Conservation (phyloP, 2,113 vertebrate genomes). For the Tychaedon coryphoeus region DNA sequence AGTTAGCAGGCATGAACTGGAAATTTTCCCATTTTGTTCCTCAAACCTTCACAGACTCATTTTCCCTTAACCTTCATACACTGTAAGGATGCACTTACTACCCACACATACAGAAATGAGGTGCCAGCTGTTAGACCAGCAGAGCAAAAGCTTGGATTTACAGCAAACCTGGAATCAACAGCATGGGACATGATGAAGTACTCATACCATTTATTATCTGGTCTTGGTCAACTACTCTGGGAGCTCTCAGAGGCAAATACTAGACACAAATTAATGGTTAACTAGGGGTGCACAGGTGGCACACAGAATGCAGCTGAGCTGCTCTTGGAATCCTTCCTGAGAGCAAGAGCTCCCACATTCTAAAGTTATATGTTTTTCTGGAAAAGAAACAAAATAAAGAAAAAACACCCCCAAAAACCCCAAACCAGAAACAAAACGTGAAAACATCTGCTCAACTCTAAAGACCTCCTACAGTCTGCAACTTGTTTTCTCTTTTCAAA, state of each 20-base stretch:
- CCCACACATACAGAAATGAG: neutral
- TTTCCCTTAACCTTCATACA: neutral
- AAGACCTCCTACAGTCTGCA: slow-evolving; percentile 39
- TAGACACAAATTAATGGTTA: neutral
- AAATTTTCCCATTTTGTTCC: neutral
- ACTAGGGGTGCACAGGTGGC: neutral
- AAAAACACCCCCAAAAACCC: too few species aligned
- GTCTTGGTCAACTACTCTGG: neutral
- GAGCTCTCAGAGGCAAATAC: neutral
- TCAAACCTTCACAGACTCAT: neutral
- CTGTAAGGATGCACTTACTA: neutral
- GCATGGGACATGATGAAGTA: neutral
- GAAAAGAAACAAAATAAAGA: neutral
- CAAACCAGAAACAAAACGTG: neutral
- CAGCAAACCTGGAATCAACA: neutral
- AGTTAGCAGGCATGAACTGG: neutral
- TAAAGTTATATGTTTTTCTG: neutral
- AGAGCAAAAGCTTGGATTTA: neutral
- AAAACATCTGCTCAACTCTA: slow-evolving; percentile 36
- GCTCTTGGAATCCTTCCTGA: neutral
- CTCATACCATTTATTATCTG: neutral
- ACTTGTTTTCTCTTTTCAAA: slow-evolving; percentile 32
- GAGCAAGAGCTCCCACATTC: neutral
- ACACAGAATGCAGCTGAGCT: neutral
- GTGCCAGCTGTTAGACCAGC: neutral